Evolutionary conservation across 2,888 invertebrate species (phyloP).

Genomic region (Syrista parreyssii): DNA sequence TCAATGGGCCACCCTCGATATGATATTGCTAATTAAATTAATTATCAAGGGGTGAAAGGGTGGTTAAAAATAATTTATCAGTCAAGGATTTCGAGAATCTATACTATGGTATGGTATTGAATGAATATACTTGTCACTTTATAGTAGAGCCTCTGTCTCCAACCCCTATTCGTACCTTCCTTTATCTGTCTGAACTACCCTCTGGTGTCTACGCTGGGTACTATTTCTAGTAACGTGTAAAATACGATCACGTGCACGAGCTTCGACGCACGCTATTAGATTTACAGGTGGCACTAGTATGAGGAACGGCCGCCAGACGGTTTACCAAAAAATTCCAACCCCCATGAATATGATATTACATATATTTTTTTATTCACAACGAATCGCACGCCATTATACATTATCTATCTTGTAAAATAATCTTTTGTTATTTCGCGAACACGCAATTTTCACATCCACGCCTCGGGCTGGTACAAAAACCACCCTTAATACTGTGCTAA

Average conservation of each 20-base stretch:
- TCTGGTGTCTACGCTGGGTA: neutral
- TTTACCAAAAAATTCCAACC: constrained; percentile 1
- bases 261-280: constrained; percentile 6
- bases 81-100: neutral
- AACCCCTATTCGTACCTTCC: neutral
- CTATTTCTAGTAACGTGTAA: neutral
- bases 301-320: neutral
- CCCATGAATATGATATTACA: neutral
- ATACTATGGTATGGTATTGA: no score
- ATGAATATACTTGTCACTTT: neutral
- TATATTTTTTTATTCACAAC: neutral
- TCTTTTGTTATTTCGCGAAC: neutral
- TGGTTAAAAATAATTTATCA: neutral
- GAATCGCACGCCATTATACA: neutral
- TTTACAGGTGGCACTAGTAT: neutral
- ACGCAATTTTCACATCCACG: neutral
- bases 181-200: neutral
- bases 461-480: neutral
- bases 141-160: neutral
- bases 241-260: constrained; percentile 6
- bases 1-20: neutral
- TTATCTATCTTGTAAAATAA: neutral
- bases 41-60: constrained; percentile 12
- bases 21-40: constrained; percentile 28
- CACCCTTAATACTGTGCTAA: neutral